Conservation (phyloP, 2,888 invertebrate genomes). For the Spilarctia lutea region DNA sequence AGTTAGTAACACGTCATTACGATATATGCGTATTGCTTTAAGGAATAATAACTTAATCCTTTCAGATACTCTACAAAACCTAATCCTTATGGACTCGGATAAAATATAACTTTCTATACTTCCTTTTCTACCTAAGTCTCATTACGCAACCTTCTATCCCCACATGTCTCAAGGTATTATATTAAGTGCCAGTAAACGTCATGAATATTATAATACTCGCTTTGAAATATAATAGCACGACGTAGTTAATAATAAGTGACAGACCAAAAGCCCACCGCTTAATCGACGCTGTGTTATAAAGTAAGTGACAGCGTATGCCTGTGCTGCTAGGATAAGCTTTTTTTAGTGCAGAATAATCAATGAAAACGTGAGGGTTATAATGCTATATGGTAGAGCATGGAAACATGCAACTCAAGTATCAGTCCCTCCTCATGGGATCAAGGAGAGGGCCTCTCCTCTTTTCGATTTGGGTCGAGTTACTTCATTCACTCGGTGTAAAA, state of each 20-base stretch:
- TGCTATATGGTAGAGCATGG: too few relatives aligned
- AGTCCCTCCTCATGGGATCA: too few relatives aligned
- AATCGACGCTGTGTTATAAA: conserved; percentile 29
- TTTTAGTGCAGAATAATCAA: not conserved
- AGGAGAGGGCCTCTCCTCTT: too few relatives aligned
- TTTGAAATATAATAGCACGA: conserved; percentile 42
- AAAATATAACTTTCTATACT: not conserved
- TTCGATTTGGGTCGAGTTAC: too few relatives aligned
- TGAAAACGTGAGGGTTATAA: too few relatives aligned
- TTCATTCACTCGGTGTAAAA: too few relatives aligned
- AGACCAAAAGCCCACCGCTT: conserved; percentile 36
- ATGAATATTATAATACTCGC: conserved; percentile 37
- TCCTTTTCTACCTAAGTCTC: conserved; percentile 2
- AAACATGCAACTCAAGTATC: too few relatives aligned
- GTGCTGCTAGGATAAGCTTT: not conserved
- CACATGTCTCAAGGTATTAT: conserved; percentile 12
- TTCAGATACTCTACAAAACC: too few relatives aligned
- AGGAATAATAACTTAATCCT: too few relatives aligned
- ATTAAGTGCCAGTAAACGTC: conserved; percentile 30
- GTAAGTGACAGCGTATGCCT: conserved; percentile 1
- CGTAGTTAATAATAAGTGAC: conserved; percentile 41
- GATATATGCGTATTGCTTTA: too few relatives aligned
- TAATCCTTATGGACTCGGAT: not conserved
- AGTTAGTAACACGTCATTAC: too few relatives aligned
- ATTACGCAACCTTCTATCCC: conserved; percentile 1